Evolutionary conservation across 2,888 invertebrate genomes (phyloP).

Genomic region (Apamea anceps): DNA sequence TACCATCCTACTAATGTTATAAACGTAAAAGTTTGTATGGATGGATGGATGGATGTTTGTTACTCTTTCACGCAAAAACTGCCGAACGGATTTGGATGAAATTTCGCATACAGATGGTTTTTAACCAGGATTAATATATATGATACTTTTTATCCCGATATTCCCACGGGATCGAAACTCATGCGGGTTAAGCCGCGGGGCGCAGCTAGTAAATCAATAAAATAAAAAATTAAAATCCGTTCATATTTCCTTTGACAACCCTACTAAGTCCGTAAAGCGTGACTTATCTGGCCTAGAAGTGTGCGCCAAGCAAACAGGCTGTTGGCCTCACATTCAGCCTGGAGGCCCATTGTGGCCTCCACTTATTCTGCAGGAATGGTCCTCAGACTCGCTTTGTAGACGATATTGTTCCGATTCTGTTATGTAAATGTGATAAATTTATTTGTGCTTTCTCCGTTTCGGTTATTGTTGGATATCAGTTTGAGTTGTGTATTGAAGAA

Average conservation of each 20-base stretch:
- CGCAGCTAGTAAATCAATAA: not conserved
- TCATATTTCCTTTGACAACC: constrained; percentile 39
- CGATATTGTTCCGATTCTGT: constrained; percentile 16
- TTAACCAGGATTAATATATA: too few species aligned
- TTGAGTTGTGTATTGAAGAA: not conserved
- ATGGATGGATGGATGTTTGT: too few species aligned
- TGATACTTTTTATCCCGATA: too few species aligned
- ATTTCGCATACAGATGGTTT: too few species aligned
- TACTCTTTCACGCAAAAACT: too few species aligned
- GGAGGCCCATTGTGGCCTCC: constrained; percentile 52
- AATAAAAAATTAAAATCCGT: not conserved
- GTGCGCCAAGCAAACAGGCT: constrained; percentile 60
- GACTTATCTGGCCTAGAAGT: constrained; percentile 65
- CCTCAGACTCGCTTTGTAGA: constrained; percentile 26
- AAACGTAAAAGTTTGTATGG: too few species aligned
- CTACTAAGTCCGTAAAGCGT: constrained; percentile 49
- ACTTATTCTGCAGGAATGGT: constrained; percentile 44
- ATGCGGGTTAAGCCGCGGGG: too few species aligned
- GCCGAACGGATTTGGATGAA: too few species aligned
- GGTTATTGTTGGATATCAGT: not conserved
- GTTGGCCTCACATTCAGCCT: constrained; percentile 53
- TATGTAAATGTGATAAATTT: constrained; percentile 21
- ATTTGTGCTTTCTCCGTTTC: constrained; percentile 13
- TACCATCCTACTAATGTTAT: too few species aligned
- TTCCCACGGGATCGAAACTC: too few species aligned